Evolutionary conservation across 35 echinoderm and acorn worm genomes (phyloP).

Genomic region (Stichopus chloronotus): DNA sequence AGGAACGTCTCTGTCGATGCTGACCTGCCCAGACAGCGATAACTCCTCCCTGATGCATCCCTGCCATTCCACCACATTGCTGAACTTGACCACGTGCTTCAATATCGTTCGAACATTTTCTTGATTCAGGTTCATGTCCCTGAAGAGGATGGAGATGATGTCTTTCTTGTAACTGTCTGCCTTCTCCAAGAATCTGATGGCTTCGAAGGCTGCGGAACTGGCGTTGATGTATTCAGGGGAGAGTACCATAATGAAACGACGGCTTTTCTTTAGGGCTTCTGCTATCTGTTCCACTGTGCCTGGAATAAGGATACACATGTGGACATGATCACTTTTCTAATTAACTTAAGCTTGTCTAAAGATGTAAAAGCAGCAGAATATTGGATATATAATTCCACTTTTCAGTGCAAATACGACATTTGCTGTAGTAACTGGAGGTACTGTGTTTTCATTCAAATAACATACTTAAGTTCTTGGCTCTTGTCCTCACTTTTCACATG

Average conservation of each 20-base stretch:
- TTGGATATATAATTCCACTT: too few relatives aligned
- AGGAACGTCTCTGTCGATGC: background rate
- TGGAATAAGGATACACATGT: background rate
- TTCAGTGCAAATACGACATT: too few relatives aligned
- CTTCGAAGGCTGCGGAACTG: slow-evolving; percentile 23
- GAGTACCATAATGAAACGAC: slow-evolving; percentile 48
- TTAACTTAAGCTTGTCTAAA: background rate
- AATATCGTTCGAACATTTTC: slow-evolving; percentile 13
- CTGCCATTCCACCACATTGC: slow-evolving; percentile 5
- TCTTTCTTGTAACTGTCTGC: slow-evolving; percentile 32
- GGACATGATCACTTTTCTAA: background rate
- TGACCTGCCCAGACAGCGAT: background rate
- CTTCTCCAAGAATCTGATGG: background rate
- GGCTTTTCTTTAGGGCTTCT: slow-evolving; percentile 1
- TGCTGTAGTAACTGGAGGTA: too few relatives aligned
- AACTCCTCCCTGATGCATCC: background rate
- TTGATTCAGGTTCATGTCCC: background rate
- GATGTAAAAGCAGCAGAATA: background rate
- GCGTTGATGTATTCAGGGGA: background rate
- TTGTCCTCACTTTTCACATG: too few relatives aligned
- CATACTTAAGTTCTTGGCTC: too few relatives aligned
- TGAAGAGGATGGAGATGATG: slow-evolving; percentile 41
- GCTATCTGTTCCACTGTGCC: slow-evolving; percentile 39
- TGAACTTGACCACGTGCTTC: slow-evolving; percentile 13
- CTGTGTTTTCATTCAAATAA: too few relatives aligned